A percentile compares a stretch with the other conserved stretches of the same genome.
Evolutionary conservation across 2,113 vertebrate genomes (phyloP).

Genomic region (Oxyruncus cristatus): DNA sequence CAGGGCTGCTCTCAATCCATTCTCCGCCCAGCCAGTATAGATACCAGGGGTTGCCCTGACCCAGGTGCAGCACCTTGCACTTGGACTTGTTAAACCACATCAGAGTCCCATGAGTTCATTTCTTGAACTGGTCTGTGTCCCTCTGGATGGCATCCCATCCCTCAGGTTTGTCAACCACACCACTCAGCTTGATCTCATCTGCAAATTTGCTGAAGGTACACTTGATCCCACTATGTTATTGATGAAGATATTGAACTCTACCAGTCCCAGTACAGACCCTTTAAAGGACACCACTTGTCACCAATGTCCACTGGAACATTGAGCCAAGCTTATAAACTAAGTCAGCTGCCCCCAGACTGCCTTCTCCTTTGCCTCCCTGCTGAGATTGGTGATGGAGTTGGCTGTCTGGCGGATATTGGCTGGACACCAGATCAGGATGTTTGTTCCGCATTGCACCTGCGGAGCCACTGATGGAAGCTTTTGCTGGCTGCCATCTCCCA

Average conservation of each 20-base stretch:
- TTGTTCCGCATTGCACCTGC: background rate
- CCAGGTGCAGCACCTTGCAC: background rate
- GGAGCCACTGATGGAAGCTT: background rate
- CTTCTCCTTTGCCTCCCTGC: background rate
- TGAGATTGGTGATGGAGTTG: background rate
- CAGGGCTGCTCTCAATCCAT: background rate
- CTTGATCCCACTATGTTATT: accelerated
- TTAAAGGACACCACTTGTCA: background rate
- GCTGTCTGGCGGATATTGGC: background rate
- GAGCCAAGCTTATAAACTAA: background rate
- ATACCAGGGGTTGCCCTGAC: background rate
- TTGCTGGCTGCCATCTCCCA: background rate
- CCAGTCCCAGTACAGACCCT: background rate
- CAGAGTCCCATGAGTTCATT: background rate
- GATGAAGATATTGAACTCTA: background rate
- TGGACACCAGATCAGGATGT: background rate
- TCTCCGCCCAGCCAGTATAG: background rate
- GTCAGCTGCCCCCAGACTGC: background rate
- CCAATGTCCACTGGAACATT: background rate
- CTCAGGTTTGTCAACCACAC: background rate
- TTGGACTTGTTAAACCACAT: background rate
- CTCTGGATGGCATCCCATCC: background rate
- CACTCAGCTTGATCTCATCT: background rate
- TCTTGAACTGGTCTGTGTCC: background rate
- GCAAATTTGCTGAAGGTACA: background rate